A percentile compares a stretch with the other conserved stretches of the same genome.
Evolutionary conservation across 2,113 vertebrate species (phyloP).

Genomic region (Pollachius pollachius): DNA sequence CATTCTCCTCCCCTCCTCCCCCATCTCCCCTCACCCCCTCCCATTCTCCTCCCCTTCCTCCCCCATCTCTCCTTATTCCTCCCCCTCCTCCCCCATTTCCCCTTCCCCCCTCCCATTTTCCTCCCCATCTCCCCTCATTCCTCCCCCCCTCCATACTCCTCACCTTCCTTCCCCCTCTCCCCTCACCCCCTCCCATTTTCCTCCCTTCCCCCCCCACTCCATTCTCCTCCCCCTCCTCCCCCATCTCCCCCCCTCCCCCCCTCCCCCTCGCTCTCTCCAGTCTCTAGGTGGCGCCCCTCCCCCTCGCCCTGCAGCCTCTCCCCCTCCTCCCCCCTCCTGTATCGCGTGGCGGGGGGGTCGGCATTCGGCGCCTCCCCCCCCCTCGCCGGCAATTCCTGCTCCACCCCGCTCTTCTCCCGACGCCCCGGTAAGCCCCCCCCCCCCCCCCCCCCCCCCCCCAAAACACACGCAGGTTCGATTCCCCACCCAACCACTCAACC

Average conservation of each 20-base stretch:
- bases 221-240: not conserved
- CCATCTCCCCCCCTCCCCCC: conserved; percentile 12
- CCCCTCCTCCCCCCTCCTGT: not conserved
- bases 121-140: not conserved
- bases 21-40: not conserved
- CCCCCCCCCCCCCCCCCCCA: not conserved
- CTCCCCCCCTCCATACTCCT: too few species aligned
- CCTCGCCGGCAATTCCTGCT: not conserved
- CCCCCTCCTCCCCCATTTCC: too few species aligned
- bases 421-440: not conserved
- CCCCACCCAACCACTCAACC: not conserved
- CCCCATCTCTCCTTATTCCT: too few species aligned
- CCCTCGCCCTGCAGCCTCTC: conserved; percentile 78
- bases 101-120: not conserved
- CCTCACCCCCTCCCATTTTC: not conserved
- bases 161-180: not conserved
- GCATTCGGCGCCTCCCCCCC: not conserved
- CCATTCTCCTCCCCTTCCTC: too few species aligned
- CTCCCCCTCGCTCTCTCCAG: conserved; percentile 59
- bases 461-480: not conserved
- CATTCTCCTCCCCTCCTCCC: conserved; percentile 78
- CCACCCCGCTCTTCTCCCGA: not conserved
- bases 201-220: not conserved
- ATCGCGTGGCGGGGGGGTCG: not conserved
- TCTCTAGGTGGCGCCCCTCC: conserved; percentile 86